These are phyloP conservation scores for Eulithis prunata DNA, from an alignment of 2,888 invertebrate genomes.

Conservation along the genomic window DNA sequence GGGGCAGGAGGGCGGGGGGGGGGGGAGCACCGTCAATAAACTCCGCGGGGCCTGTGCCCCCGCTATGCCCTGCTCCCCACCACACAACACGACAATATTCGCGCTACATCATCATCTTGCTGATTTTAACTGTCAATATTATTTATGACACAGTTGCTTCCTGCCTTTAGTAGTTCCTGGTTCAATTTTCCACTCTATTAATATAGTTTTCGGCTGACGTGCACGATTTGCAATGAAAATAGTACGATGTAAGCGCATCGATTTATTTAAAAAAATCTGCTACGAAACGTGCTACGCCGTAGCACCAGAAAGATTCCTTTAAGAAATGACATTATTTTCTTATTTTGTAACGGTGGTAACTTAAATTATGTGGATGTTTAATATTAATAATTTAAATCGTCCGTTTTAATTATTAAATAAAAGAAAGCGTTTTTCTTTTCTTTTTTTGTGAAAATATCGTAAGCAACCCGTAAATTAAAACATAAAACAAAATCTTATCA, in stretches of 20 bases:
- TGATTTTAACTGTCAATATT: conserved; percentile 23
- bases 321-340: background rate
- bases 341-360: too few species aligned
- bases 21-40: conserved; percentile 80
- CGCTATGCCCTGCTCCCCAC: conserved; percentile 55
- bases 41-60: conserved; percentile 80
- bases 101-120: conserved; percentile 33
- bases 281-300: conserved; percentile 17
- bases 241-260: background rate
- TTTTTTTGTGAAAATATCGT: too few species aligned
- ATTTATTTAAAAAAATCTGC: background rate
- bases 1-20: conserved; percentile 42
- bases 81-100: conserved; percentile 39
- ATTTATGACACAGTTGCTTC: conserved; percentile 13
- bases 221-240: conserved; percentile 3
- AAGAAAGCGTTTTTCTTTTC: too few species aligned
- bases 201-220: conserved; percentile 1
- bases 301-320: background rate
- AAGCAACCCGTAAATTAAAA: too few species aligned
- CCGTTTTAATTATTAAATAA: too few species aligned
- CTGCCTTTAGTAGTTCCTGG: conserved; percentile 7
- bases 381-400: too few species aligned
- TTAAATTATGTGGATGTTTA: too few species aligned
- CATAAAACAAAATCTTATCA: too few species aligned
- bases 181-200: background rate